phyloP scores from a whole-genome alignment of 2,797 vertebrate species.

The Adelosebastes latens region DNA sequence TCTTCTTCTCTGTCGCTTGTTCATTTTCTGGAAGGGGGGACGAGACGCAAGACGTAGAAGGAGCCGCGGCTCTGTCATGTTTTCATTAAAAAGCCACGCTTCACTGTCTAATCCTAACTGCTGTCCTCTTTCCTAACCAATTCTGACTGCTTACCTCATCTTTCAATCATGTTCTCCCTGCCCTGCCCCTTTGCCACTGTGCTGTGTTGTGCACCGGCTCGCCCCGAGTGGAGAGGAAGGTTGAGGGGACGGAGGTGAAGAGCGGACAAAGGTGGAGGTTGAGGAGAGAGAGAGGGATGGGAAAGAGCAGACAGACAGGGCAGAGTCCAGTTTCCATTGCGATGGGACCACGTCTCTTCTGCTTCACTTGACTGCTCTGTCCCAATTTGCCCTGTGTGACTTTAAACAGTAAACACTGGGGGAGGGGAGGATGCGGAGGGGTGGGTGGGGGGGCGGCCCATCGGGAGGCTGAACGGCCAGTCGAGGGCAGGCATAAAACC shows the following conservation, averaged over 20 bases:
- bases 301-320: constrained; percentile 31
- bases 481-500: constrained; percentile 44
- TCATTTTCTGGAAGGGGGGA: constrained; percentile 46
- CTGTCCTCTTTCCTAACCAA: constrained; percentile 70
- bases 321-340: constrained; percentile 60
- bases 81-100: constrained; percentile 89
- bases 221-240: constrained; percentile 30
- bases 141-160: constrained; percentile 77
- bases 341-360: constrained; percentile 78
- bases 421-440: constrained; percentile 56
- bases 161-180: constrained; percentile 68
- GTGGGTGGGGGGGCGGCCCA: background rate
- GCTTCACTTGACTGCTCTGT: constrained; percentile 80
- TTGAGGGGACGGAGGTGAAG: constrained; percentile 45
- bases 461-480: constrained; percentile 42
- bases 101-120: constrained; percentile 82
- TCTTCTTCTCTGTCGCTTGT: constrained; percentile 29
- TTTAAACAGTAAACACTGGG: constrained; percentile 80
- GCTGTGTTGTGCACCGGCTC: constrained; percentile 8
- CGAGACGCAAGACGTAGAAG: constrained; percentile 44
- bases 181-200: constrained; percentile 28
- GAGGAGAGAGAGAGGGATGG: constrained; percentile 18
- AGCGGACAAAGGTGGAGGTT: constrained; percentile 36
- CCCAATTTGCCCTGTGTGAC: constrained; percentile 81
- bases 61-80: constrained; percentile 74